These are phyloP conservation scores for Polydrusus cervinus DNA, from an alignment of 2,888 invertebrate genomes.

Conservation along the genomic window DNA sequence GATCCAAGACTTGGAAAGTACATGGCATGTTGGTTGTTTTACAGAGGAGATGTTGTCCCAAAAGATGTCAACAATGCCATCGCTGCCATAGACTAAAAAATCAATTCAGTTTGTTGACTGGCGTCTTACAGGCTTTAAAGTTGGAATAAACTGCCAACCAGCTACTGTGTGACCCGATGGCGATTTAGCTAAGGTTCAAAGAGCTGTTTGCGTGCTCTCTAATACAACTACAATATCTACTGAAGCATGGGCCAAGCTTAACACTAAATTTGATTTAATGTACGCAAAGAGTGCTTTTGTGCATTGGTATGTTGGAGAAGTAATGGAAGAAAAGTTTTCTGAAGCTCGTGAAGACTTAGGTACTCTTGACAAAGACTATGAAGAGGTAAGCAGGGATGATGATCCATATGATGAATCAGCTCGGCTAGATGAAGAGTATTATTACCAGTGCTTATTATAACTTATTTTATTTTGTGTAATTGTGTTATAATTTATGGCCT, in stretches of 20 bases:
- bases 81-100: constrained; percentile 75
- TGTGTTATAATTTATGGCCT: too few relatives aligned
- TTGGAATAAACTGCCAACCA: constrained; percentile 13
- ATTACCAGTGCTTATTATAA: too few relatives aligned
- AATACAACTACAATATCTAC: too few relatives aligned
- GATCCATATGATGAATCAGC: not conserved
- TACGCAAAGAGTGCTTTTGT: too few relatives aligned
- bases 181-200: not conserved
- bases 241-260: too few relatives aligned
- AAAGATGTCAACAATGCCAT: constrained; percentile 75
- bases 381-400: constrained; percentile 7
- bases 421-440: not conserved
- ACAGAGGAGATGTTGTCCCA: constrained; percentile 68
- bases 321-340: constrained; percentile 13
- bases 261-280: too few relatives aligned
- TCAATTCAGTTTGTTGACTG: constrained; percentile 69
- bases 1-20: constrained; percentile 19
- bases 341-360: constrained; percentile 7
- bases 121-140: constrained; percentile 65
- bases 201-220: too few relatives aligned
- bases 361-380: constrained; percentile 9
- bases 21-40: constrained; percentile 76
- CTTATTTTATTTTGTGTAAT: too few relatives aligned
- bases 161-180: constrained; percentile 7
- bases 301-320: constrained; percentile 20